Evolutionary conservation across 2,113 vertebrate genomes (phyloP).

Genomic region (Ceyx melanurus): DNA sequence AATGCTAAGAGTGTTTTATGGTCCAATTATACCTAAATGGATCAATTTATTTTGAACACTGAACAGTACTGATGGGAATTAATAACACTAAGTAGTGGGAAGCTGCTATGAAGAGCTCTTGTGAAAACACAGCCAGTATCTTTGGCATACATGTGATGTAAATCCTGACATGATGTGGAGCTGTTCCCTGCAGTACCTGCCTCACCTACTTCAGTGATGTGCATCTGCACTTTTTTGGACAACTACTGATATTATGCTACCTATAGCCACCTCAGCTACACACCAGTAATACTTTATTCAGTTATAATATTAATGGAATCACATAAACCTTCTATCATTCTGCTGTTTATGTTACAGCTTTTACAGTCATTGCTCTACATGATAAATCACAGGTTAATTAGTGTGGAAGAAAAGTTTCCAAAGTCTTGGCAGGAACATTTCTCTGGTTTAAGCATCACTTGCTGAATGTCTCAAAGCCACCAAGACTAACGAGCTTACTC

Average conservation of each 20-base stretch:
- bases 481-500: not conserved
- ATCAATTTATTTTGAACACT: not conserved
- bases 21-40: conserved; percentile 34
- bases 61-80: conserved; percentile 17
- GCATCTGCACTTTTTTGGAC: not conserved
- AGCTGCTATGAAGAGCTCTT: not conserved
- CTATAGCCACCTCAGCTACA: not conserved
- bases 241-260: not conserved
- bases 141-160: not conserved
- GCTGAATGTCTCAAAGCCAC: not conserved
- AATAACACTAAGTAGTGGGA: conserved; percentile 16
- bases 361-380: not conserved
- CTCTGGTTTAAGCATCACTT: not conserved
- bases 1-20: not conserved
- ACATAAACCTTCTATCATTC: not conserved
- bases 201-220: not conserved
- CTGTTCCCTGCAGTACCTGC: not conserved
- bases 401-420: not conserved
- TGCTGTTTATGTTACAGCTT: not conserved
- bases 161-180: not conserved
- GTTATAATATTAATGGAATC: not conserved
- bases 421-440: not conserved
- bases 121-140: not conserved
- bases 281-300: not conserved
- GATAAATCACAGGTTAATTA: conserved; percentile 40